Evolutionary conservation across 2,888 invertebrate genomes (phyloP).

Genomic region (Pheosia tremula): DNA sequence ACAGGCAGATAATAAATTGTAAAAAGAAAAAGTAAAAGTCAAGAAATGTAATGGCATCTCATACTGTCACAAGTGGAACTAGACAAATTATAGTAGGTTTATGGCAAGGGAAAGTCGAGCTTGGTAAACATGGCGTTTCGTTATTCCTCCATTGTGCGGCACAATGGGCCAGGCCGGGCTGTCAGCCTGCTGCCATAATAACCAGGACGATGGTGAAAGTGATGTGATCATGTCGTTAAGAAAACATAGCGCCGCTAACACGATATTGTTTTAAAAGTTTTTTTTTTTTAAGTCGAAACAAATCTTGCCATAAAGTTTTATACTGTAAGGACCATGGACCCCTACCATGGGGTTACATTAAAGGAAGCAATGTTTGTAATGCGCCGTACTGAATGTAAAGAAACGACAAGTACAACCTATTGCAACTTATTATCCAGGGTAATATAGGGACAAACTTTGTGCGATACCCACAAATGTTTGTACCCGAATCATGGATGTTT

Average conservation of each 20-base stretch:
- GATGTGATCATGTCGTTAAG: conserved; percentile 10
- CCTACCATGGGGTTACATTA: too few species aligned
- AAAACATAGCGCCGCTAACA: conserved; percentile 2
- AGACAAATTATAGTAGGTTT: conserved; percentile 38
- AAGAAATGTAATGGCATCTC: not conserved
- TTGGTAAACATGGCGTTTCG: conserved; percentile 50
- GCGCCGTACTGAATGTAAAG: too few species aligned
- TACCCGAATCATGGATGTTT: too few species aligned
- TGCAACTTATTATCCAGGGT: too few species aligned
- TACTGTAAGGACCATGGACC: too few species aligned
- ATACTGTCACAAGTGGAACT: conserved; percentile 23
- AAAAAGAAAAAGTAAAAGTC: too few species aligned
- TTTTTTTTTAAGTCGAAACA: not conserved
- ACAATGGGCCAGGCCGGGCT: conserved; percentile 53
- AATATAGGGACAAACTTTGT: too few species aligned
- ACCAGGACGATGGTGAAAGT: conserved; percentile 50
- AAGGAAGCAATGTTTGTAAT: too few species aligned
- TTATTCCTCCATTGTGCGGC: conserved; percentile 59
- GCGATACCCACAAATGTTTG: too few species aligned
- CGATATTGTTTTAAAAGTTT: not conserved
- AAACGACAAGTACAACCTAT: too few species aligned
- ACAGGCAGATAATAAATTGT: not conserved
- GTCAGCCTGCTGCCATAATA: conserved; percentile 43
- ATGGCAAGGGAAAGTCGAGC: conserved; percentile 51
- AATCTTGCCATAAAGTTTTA: not conserved